Base-by-base conservation (phyloP, 2,797 vertebrate species). In the Characodon lateralis region DNA sequence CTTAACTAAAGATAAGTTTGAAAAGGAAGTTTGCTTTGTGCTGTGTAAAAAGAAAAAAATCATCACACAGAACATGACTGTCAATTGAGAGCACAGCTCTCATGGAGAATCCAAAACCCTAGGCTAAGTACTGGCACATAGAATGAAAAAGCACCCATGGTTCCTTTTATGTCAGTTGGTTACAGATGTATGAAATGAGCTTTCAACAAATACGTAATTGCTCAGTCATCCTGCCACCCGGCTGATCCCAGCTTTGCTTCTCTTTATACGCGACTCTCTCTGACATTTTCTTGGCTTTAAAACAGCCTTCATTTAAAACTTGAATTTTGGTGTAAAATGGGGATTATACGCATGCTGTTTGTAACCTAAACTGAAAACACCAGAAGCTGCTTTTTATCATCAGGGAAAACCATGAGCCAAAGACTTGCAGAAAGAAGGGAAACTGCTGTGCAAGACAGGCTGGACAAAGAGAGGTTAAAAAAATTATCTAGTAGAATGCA, bases 161-260 rank as follows among this genome's bases (percentile, higher is more conserved):
- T 87, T 86, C 70, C 58, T 56, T 86, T 88, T 59, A 87, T 87
- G 91, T 89, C 85, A 81, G 85, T 83, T 89, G 86, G 84, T 84
- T 79, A 78, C 80, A 78, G 89, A 79, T 63, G 85, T 89, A 82
- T 90, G 89, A 93, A 92, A 89, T 71, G 56, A 83, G 85, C 92
- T 94, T 92, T 95, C 94, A 94, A 90, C 93, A 94, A 93, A 94
- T 93, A 95, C 91, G 91, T 95, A 95, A 94, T 91, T 92, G 93
- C 78, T 78, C 90, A 95, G 92, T 87, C 85, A 94, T 95, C 87
- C 89, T 91, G 88, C 90, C 91, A 91, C 88, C 86, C 88, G 50
- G 82, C 90, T 93, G 93, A 94, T 95, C 93, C 90, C 85, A 74
- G 84, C 86, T 28, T 87, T 76, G 88, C 87, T 73, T 80, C 87